Conservation (phyloP, 2,113 vertebrate genomes). For the Pampusana beccarii region DNA sequence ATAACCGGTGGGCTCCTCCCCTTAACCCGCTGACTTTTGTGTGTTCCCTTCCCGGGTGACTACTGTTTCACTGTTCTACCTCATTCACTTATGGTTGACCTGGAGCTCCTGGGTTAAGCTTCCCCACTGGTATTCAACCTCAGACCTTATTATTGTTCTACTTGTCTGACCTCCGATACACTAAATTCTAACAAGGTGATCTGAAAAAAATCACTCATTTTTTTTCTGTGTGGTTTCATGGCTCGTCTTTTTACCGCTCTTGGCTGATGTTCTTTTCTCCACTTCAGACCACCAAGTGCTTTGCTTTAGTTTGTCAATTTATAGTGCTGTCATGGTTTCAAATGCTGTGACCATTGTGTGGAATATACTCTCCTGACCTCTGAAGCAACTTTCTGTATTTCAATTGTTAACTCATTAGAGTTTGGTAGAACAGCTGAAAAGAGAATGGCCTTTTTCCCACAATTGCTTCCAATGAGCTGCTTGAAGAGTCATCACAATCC, state of each 20-base stretch:
- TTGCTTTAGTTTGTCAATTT: conserved; percentile 83
- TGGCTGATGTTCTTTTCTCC: conserved; percentile 70
- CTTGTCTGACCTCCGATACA: conserved; percentile 65
- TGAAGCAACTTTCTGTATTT: conserved; percentile 79
- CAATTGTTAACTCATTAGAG: conserved; percentile 87
- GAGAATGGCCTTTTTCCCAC: conserved; percentile 82
- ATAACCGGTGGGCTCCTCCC: conserved; percentile 46
- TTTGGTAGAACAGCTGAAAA: conserved; percentile 74
- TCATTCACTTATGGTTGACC: conserved; percentile 80
- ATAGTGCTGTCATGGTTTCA: conserved; percentile 90
- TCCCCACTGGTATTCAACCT: conserved; percentile 77
- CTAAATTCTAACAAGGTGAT: conserved; percentile 77
- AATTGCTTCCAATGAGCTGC: conserved; percentile 71
- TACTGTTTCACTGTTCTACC: conserved; percentile 58
- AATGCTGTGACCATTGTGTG: conserved; percentile 84
- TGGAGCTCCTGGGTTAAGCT: conserved; percentile 82
- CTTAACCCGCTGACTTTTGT: conserved; percentile 66
- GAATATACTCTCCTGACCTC: conserved; percentile 80
- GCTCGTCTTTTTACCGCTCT: conserved; percentile 68
- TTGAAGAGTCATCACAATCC: conserved; percentile 39
- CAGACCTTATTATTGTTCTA: conserved; percentile 74
- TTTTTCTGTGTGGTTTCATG: conserved; percentile 71
- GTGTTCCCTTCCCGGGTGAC: conserved; percentile 46
- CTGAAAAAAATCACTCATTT: conserved; percentile 67
- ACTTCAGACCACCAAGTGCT: conserved; percentile 74